phyloP scores from a whole-genome alignment of 1,140 invertebrate species.

The Apolygus lucorum region DNA sequence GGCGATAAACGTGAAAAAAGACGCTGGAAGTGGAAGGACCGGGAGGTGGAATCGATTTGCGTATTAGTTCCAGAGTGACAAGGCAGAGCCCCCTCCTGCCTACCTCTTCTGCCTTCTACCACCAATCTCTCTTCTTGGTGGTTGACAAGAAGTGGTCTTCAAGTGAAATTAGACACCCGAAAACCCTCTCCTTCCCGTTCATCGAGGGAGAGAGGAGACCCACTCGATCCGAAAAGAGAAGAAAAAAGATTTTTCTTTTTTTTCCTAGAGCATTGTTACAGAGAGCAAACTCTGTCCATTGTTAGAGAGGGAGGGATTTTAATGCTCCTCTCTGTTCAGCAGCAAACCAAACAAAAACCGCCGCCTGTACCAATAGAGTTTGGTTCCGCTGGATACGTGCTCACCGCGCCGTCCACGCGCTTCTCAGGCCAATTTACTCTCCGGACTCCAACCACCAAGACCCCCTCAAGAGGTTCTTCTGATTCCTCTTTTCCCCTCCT shows the following conservation, averaged over 20 bases:
- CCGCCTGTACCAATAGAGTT: slow-evolving; percentile 8
- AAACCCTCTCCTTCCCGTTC: neutral
- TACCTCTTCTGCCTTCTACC: neutral
- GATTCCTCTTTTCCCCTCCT: too few species aligned
- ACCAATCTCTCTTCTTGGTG: neutral
- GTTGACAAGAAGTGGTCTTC: slow-evolving; percentile 1
- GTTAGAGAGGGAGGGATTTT: too few species aligned
- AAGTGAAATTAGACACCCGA: neutral
- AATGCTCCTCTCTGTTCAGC: neutral
- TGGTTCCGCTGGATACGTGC: slow-evolving; percentile 14
- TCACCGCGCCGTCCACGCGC: slow-evolving; percentile 6
- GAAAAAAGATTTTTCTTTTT: too few species aligned
- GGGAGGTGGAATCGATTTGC: neutral
- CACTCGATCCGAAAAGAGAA: too few species aligned
- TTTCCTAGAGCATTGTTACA: neutral
- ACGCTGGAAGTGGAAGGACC: neutral
- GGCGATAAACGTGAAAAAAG: neutral
- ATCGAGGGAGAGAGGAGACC: too few species aligned
- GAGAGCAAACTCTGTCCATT: neutral
- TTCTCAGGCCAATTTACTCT: neutral
- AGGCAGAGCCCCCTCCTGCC: neutral
- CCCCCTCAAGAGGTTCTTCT: neutral
- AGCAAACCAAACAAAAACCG: slow-evolving; percentile 1
- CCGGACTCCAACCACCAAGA: neutral
- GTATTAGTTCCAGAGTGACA: neutral